These are phyloP conservation scores for Cryptus armator DNA, from an alignment of 2,888 invertebrate species.

Conservation along the genomic window DNA sequence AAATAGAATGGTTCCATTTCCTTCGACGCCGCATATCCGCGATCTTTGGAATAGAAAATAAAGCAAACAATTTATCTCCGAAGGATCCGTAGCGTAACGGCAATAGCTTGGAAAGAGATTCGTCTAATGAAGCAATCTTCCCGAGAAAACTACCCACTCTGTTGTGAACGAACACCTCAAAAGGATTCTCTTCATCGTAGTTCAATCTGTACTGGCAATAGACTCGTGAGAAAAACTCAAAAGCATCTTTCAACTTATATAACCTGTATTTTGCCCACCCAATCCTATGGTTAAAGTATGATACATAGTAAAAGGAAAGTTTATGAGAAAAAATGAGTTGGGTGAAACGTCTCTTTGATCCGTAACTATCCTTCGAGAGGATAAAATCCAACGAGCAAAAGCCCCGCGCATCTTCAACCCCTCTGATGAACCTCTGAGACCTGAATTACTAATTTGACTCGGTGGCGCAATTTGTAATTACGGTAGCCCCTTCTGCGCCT, in stretches of 20 bases:
- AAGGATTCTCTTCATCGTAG: background rate
- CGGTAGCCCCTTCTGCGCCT: slow-evolving; percentile 71
- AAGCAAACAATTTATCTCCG: background rate
- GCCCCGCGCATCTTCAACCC: slow-evolving; percentile 7
- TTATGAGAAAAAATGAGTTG: background rate
- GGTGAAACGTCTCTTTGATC: too few relatives aligned
- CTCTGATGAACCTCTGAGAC: slow-evolving; percentile 22
- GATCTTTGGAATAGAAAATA: background rate
- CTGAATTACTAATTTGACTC: slow-evolving; percentile 81
- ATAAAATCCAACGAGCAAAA: background rate
- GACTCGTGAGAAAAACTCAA: slow-evolving; percentile 17
- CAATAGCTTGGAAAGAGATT: background rate
- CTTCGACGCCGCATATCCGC: background rate
- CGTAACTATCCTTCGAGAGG: slow-evolving; percentile 9
- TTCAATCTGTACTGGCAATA: background rate
- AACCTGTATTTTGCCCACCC: background rate
- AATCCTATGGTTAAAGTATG: background rate
- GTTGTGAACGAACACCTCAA: slow-evolving; percentile 15
- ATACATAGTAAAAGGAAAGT: background rate
- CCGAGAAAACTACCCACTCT: background rate
- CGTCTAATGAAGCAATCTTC: slow-evolving; percentile 7
- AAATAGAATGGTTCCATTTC: background rate
- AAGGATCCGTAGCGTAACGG: background rate
- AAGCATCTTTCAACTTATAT: background rate
- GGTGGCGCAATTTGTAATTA: slow-evolving; percentile 83